phyloP scores from a whole-genome alignment of 1,140 invertebrate genomes.

The Papilio polytes region DNA sequence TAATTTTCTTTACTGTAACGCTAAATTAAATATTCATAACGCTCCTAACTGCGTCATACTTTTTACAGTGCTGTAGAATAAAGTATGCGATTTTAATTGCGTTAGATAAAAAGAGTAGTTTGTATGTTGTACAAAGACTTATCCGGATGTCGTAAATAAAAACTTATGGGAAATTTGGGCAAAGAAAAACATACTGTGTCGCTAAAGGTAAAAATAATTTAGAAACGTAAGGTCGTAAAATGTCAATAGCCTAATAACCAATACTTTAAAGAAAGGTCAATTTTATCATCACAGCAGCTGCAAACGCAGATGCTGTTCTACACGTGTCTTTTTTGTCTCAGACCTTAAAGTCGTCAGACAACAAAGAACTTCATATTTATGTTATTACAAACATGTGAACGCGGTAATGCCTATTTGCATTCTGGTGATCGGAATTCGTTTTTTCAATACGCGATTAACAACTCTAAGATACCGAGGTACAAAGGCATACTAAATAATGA shows the following conservation, averaged over 20 bases:
- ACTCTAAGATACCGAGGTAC: too few species aligned
- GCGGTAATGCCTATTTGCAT: background rate
- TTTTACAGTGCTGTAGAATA: background rate
- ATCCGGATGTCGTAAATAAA: background rate
- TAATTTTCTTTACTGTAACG: background rate
- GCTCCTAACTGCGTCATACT: background rate
- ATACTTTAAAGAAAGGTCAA: background rate
- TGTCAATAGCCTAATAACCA: background rate
- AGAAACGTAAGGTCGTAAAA: background rate
- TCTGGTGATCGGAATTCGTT: background rate
- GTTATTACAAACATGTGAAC: conserved; percentile 1
- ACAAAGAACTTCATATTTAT: background rate
- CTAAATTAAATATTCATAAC: background rate
- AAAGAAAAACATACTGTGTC: too few species aligned
- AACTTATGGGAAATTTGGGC: too few species aligned
- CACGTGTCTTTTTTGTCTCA: background rate
- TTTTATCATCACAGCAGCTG: background rate
- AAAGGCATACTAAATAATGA: too few species aligned
- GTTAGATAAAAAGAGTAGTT: background rate
- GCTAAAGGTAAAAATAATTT: too few species aligned
- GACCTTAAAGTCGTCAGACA: background rate
- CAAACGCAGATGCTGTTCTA: background rate
- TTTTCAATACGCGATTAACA: background rate
- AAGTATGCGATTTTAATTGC: background rate
- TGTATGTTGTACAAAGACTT: background rate